Percentiles rank a stretch among this genome's conserved stretches.
These are phyloP conservation scores for Camponotus vicinus DNA, from an alignment of 1,140 invertebrate species.

Conservation along the genomic window DNA sequence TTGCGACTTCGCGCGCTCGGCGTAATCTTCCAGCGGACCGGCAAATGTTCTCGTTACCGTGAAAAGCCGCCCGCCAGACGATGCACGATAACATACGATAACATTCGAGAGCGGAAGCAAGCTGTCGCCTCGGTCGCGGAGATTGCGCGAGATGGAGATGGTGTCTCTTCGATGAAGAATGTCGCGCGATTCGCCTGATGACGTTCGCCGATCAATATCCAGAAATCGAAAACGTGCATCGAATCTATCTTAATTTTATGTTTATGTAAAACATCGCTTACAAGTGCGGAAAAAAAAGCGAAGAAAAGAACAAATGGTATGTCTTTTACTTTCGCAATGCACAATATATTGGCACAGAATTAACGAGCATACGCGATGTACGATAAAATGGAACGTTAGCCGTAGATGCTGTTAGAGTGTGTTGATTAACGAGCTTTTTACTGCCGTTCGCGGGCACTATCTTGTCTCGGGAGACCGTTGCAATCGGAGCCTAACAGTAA, in stretches of 20 bases:
- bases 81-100: slow-evolving; percentile 48
- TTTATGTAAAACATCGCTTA: neutral
- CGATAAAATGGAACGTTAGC: slow-evolving; percentile 34
- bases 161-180: neutral
- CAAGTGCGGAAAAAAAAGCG: too few relatives aligned
- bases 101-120: slow-evolving; percentile 32
- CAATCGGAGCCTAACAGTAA: slow-evolving; percentile 55
- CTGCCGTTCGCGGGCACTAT: slow-evolving; percentile 47
- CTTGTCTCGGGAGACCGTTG: slow-evolving; percentile 44
- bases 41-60: slow-evolving; percentile 62
- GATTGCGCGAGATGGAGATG: slow-evolving; percentile 18
- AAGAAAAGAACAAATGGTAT: neutral
- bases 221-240: neutral
- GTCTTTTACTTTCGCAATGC: neutral
- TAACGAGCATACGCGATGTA: slow-evolving; percentile 24
- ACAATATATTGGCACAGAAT: neutral
- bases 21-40: slow-evolving; percentile 57
- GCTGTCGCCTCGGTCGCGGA: slow-evolving; percentile 16
- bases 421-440: slow-evolving; percentile 64
- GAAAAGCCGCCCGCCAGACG: slow-evolving; percentile 52
- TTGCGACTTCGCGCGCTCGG: slow-evolving; percentile 17
- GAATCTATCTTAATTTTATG: slow-evolving; percentile 4
- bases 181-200: neutral
- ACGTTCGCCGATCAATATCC: neutral
- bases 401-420: slow-evolving; percentile 28